phyloP scores from a whole-genome alignment of 2,797 vertebrate species.

The Bufotes viridis region DNA sequence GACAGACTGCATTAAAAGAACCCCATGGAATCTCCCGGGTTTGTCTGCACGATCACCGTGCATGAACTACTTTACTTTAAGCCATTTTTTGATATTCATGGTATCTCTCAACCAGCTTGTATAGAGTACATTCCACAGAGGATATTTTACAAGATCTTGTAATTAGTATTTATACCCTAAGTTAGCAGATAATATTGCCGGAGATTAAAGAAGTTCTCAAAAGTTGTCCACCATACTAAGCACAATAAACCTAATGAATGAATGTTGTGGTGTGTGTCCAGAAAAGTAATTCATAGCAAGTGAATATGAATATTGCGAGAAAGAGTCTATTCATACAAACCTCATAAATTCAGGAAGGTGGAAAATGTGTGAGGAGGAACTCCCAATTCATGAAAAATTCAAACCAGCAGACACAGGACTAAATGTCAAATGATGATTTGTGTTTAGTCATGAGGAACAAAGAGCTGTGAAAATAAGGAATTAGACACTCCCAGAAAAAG shows the following conservation, averaged over 20 bases:
- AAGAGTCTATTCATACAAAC: conserved; percentile 51
- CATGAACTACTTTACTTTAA: too few species aligned
- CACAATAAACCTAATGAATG: neutral
- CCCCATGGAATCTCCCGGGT: too few species aligned
- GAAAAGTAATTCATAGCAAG: conserved; percentile 16
- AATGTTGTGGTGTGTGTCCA: neutral
- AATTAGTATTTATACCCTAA: neutral
- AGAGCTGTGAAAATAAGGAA: conserved; percentile 49
- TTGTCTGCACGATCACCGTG: too few species aligned
- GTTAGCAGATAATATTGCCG: neutral
- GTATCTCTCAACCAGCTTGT: neutral
- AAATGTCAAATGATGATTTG: conserved; percentile 53
- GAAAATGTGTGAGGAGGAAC: conserved; percentile 53
- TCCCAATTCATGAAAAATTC: conserved; percentile 46
- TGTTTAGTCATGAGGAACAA: conserved; percentile 47
- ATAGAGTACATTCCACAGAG: neutral
- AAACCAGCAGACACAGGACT: conserved; percentile 50
- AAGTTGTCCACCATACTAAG: neutral
- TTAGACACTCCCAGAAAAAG: conserved; percentile 28
- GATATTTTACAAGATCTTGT: neutral
- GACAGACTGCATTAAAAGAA: too few species aligned
- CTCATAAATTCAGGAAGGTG: conserved; percentile 55
- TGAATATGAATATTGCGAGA: conserved; percentile 51
- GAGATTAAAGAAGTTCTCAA: neutral
- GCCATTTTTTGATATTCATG: too few species aligned